Conservation (phyloP, 1,140 invertebrate species). For the Nephotettix cincticeps region DNA sequence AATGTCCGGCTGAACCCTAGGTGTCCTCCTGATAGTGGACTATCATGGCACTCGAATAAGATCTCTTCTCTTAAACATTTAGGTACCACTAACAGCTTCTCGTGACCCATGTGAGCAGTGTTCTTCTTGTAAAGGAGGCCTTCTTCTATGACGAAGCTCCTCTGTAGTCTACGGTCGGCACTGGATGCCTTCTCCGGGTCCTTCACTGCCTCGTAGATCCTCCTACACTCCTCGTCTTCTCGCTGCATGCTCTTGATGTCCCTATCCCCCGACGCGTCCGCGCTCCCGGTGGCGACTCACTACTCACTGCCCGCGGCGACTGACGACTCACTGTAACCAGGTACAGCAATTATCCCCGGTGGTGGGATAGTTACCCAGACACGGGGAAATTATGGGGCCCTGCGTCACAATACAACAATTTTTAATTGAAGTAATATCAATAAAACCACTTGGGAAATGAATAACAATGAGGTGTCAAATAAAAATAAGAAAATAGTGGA, state of each 20-base stretch:
- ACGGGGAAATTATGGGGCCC: too few relatives aligned
- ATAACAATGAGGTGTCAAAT: too few relatives aligned
- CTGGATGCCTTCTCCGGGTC: background rate
- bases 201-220: background rate
- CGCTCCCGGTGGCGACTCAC: too few relatives aligned
- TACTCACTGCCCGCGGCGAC: too few relatives aligned
- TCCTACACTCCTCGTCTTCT: conserved; percentile 3
- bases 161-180: background rate
- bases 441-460: too few relatives aligned
- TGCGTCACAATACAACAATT: too few relatives aligned
- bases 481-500: too few relatives aligned
- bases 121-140: background rate
- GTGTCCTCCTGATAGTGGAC: conserved; percentile 3
- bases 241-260: background rate
- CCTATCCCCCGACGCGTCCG: background rate
- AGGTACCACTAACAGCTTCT: background rate
- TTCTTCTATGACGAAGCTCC: background rate
- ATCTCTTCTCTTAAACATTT: background rate
- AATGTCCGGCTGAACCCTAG: background rate
- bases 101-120: background rate
- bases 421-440: too few relatives aligned
- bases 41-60: background rate
- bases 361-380: too few relatives aligned
- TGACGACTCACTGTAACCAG: too few relatives aligned
- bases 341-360: too few relatives aligned